These are phyloP conservation scores for Drosophila paracracens DNA, from an alignment of 2,888 invertebrate genomes.

Conservation along the genomic window DNA sequence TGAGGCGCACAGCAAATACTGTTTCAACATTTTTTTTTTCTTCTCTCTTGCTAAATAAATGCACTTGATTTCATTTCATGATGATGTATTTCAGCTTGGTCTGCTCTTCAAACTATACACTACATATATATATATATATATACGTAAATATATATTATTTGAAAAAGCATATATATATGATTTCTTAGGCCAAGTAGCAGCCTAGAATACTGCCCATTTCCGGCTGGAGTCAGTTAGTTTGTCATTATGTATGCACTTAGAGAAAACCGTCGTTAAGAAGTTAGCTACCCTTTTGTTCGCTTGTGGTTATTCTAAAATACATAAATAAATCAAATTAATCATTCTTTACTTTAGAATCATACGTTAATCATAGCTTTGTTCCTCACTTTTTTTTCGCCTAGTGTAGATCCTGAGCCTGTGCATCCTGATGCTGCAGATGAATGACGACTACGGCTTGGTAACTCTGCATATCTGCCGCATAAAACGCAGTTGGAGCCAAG, in stretches of 20 bases:
- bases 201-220: constrained; percentile 15
- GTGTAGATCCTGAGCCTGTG: background rate
- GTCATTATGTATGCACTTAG: constrained; percentile 50
- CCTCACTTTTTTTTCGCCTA: background rate
- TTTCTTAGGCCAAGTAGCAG: constrained; percentile 10
- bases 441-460: background rate
- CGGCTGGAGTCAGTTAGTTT: constrained; percentile 49
- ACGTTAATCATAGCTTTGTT: no score
- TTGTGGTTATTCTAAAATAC: background rate
- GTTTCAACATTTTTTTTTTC: constrained; percentile 4
- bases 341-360: background rate
- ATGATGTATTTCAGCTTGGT: constrained; percentile 68
- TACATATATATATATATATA: background rate
- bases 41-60: constrained; percentile 64
- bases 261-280: background rate
- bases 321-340: background rate
- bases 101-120: constrained; percentile 20
- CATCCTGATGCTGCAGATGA: constrained; percentile 2
- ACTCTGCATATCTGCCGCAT: constrained; percentile 52
- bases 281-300: accelerated
- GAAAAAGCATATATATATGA: background rate
- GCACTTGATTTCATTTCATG: constrained; percentile 77
- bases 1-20: constrained; percentile 7
- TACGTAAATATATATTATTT: background rate
- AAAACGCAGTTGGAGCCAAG: constrained; percentile 64